phyloP scores from a whole-genome alignment of 2,113 vertebrate species.

The Callopanchax toddi region DNA sequence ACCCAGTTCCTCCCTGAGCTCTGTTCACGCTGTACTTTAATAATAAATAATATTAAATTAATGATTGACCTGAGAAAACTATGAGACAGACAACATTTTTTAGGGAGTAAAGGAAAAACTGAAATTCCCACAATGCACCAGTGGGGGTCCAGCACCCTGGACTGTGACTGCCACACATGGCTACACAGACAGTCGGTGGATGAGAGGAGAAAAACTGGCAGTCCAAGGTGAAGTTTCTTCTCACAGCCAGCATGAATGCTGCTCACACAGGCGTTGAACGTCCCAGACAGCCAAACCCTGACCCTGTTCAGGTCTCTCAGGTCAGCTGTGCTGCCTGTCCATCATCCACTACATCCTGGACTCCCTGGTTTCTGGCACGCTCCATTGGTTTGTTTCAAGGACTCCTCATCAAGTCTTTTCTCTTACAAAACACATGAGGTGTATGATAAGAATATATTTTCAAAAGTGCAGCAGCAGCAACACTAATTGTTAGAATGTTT shows the following conservation, averaged over 20 bases:
- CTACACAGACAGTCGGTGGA: slow-evolving; percentile 16
- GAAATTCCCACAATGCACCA: slow-evolving; percentile 16
- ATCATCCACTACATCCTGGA: slow-evolving; percentile 10
- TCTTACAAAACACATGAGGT: no score
- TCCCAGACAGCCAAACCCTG: slow-evolving; percentile 7
- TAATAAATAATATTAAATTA: no score
- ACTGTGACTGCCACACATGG: slow-evolving; percentile 14
- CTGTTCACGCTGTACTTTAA: no score
- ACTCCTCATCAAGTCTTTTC: not conserved
- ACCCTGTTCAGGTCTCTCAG: slow-evolving; percentile 9
- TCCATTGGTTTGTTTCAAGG: slow-evolving; percentile 9
- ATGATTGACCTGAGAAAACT: not conserved
- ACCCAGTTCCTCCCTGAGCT: no score
- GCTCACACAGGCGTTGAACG: slow-evolving; percentile 12
- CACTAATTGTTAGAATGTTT: no score
- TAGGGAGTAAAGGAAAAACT: not conserved
- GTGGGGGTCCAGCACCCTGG: slow-evolving; percentile 22
- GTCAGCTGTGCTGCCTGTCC: slow-evolving; percentile 35
- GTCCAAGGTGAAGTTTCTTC: slow-evolving; percentile 30
- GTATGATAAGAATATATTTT: not conserved
- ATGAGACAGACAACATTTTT: not conserved
- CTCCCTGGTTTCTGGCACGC: slow-evolving; percentile 12
- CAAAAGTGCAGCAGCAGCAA: not conserved
- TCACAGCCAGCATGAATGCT: slow-evolving; percentile 17
- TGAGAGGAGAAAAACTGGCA: slow-evolving; percentile 20